These are phyloP conservation scores for Lottia scabra DNA, from an alignment of 2,888 invertebrate genomes.

Conservation along the genomic window DNA sequence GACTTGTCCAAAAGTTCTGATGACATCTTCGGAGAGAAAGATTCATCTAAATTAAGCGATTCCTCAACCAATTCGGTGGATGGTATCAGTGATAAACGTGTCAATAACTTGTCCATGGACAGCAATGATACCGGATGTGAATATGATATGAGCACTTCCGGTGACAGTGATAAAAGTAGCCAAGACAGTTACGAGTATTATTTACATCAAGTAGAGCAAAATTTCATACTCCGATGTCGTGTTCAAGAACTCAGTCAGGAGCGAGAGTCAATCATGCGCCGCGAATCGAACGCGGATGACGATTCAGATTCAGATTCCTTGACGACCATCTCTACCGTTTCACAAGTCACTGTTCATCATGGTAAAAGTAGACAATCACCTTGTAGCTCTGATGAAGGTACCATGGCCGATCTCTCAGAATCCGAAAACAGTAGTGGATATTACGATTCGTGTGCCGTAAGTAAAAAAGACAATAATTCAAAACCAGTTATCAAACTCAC, in stretches of 20 bases:
- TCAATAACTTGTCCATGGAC: slow-evolving; percentile 17
- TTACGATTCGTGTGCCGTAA: slow-evolving; percentile 21
- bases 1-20: slow-evolving; percentile 1
- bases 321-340: background rate
- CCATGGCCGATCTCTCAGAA: slow-evolving; percentile 28
- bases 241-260: slow-evolving; percentile 15
- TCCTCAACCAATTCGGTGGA: background rate
- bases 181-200: slow-evolving; percentile 34
- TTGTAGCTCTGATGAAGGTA: slow-evolving; percentile 17
- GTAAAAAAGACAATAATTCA: background rate
- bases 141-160: slow-evolving; percentile 38
- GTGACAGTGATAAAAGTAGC: slow-evolving; percentile 28
- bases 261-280: background rate
- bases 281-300: background rate
- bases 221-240: slow-evolving; percentile 29
- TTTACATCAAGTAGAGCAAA: slow-evolving; percentile 31
- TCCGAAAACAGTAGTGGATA: slow-evolving; percentile 32
- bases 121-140: slow-evolving; percentile 39
- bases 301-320: slow-evolving; percentile 9
- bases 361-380: background rate
- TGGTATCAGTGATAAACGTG: background rate
- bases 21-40: background rate
- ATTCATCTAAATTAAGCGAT: background rate
- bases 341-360: background rate
- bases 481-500: background rate